Evolutionary conservation across 2,797 vertebrate species (phyloP).

Genomic region (Coluber constrictor): DNA sequence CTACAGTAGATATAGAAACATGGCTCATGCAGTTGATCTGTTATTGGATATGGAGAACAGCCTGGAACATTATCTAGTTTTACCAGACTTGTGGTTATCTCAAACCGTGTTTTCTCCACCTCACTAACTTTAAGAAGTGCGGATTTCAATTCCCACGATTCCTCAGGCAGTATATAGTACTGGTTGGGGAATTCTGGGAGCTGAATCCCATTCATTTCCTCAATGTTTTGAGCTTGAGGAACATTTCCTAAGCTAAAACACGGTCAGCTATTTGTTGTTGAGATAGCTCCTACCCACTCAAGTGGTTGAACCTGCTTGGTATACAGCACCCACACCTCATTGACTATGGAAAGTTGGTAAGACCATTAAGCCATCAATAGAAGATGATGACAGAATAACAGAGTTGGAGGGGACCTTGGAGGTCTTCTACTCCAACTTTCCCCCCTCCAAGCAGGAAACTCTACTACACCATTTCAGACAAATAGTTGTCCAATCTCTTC

Average conservation of each 20-base stretch:
- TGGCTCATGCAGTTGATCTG: not conserved
- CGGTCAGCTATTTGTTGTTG: not conserved
- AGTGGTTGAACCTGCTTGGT: not conserved
- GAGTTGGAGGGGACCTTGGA: not conserved
- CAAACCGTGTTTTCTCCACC: not conserved
- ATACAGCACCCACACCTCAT: not conserved
- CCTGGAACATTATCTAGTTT: not conserved
- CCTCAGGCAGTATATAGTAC: not conserved
- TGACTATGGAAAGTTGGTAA: not conserved
- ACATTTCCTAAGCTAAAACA: not conserved
- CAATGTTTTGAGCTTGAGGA: not conserved
- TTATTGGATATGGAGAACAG: not conserved
- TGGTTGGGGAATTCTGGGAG: not conserved
- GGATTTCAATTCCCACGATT: not conserved
- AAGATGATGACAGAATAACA: not conserved
- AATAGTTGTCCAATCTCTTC: not conserved
- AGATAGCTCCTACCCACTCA: not conserved
- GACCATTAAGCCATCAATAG: not conserved
- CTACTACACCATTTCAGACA: not conserved
- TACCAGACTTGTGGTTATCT: too few species aligned
- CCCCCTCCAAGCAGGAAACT: not conserved
- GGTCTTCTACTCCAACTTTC: not conserved
- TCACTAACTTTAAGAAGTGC: not conserved
- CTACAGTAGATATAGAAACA: not conserved
- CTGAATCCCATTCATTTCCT: not conserved